Base-by-base conservation (phyloP, 1,140 invertebrate genomes). In the Sitobion miscanthi region DNA sequence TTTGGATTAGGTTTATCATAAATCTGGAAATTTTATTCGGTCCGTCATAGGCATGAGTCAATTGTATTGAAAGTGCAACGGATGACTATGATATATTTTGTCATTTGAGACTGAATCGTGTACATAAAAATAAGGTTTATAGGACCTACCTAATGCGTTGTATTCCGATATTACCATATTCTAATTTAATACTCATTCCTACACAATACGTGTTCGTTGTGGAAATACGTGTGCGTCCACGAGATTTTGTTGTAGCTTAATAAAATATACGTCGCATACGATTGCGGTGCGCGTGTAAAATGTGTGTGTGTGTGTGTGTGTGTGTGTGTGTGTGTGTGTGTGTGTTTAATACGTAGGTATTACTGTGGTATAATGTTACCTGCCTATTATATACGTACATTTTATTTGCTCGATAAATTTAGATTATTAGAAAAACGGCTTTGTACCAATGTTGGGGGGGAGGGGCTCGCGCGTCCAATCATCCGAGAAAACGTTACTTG, bases 401-500 rank as follows among this genome's bases (percentile, higher is more conserved):
- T 87, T 47, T 30, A 47, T 47, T 87, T 47, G 45, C 30, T 47
- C 85, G 85, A 47, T 87, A 87, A n/a, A 47, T 87, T 87, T 87
- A 87, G 42, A 85, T 85, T 85, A 45, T 85, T 85, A 45, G 83
- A 42, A 87, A 87, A 87, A 47, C 21, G 6, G 6, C 85, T n/a
- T n/a, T 86, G 83, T n/a, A 45, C 30, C 23, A 23, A 47, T 23
- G 2, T 23, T 23, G 69, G n/a, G 38, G 38, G 38, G 2, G 14
- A 45, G 23, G 6, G 85, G 9, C 7, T 30, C 21, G 38, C 3
- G 45, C 9, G 21, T 20, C 85, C 45, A 87, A 87, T 87, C 25
- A 45, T 47, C 42, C 85, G 11, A 14, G 25, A 86, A 47, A 86
- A 86, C 25, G 42, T 47, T 87, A 49, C 42, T 42, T 42, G 42